These are phyloP conservation scores for Chrysaora quinquecirrha DNA, from an alignment of 30 jellyfish, hydroid and myxozoan species.

Conservation along the genomic window DNA sequence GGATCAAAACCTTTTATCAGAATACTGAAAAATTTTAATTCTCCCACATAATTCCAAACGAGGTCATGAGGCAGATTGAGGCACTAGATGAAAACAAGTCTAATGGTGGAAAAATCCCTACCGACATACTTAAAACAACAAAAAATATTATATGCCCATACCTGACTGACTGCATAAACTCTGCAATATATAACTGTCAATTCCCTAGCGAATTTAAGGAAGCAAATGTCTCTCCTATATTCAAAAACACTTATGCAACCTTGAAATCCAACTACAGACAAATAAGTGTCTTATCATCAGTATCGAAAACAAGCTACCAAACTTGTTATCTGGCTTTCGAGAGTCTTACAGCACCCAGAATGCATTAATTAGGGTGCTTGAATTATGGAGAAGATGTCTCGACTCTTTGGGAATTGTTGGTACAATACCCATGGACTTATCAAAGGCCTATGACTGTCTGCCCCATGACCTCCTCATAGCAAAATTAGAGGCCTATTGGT, in stretches of 20 bases:
- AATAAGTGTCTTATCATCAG: slow-evolving; percentile 27
- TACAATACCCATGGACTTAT: slow-evolving; percentile 51
- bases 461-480: slow-evolving; percentile 54
- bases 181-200: slow-evolving; percentile 39
- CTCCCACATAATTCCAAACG: slow-evolving; percentile 21
- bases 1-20: background rate
- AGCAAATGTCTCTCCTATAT: slow-evolving; percentile 21
- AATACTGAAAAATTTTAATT: background rate
- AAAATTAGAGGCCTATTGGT: slow-evolving; percentile 54
- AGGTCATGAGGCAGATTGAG: slow-evolving; percentile 24
- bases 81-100: slow-evolving; percentile 12
- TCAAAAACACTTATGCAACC: slow-evolving; percentile 17
- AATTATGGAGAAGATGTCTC: slow-evolving; percentile 39
- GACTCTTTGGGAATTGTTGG: slow-evolving; percentile 51
- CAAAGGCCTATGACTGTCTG: slow-evolving; percentile 60
- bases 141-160: slow-evolving; percentile 21
- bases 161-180: slow-evolving; percentile 37
- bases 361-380: slow-evolving; percentile 51
- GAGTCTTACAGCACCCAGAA: slow-evolving; percentile 29
- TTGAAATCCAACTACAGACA: background rate
- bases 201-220: slow-evolving; percentile 24
- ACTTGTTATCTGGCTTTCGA: slow-evolving; percentile 24
- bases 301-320: slow-evolving; percentile 22
- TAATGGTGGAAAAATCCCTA: background rate
- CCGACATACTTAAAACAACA: slow-evolving; percentile 18